Evolutionary conservation across 2,113 vertebrate genomes (phyloP).

Genomic region (Morone saxatilis): DNA sequence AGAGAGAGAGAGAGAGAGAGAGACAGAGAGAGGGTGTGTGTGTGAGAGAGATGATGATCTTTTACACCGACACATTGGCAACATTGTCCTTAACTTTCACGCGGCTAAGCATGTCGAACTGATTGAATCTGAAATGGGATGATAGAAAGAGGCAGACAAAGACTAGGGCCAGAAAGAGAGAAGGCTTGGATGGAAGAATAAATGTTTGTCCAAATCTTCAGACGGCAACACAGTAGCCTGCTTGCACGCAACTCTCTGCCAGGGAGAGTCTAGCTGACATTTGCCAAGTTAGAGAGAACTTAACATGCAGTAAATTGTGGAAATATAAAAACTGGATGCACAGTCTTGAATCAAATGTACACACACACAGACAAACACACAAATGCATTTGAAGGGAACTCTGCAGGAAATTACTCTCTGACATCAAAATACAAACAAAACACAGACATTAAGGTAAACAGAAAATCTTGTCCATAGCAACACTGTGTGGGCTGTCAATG

Average conservation of each 20-base stretch:
- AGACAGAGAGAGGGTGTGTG: background rate
- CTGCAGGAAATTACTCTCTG: background rate
- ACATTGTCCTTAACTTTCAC: conserved; percentile 21
- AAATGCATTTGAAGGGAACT: background rate
- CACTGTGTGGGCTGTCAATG: background rate
- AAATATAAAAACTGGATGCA: background rate
- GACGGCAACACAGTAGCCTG: background rate
- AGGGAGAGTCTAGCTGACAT: background rate
- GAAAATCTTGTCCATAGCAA: background rate
- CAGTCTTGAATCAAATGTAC: background rate
- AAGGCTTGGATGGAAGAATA: conserved; percentile 3
- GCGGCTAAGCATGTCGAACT: background rate
- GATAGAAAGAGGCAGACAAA: background rate
- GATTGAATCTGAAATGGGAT: conserved; percentile 16
- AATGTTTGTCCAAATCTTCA: conserved; percentile 33
- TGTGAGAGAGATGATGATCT: conserved; percentile 9
- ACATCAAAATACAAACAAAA: background rate
- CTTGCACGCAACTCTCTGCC: background rate
- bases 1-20: background rate
- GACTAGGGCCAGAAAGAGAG: conserved; percentile 5
- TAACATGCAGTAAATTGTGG: background rate
- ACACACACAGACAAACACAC: background rate
- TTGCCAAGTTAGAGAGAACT: conserved; percentile 23
- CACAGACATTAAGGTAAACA: background rate
- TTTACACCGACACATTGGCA: conserved; percentile 10